phyloP scores from a whole-genome alignment of 2,888 invertebrate species.

The Ormyrus thymus region DNA sequence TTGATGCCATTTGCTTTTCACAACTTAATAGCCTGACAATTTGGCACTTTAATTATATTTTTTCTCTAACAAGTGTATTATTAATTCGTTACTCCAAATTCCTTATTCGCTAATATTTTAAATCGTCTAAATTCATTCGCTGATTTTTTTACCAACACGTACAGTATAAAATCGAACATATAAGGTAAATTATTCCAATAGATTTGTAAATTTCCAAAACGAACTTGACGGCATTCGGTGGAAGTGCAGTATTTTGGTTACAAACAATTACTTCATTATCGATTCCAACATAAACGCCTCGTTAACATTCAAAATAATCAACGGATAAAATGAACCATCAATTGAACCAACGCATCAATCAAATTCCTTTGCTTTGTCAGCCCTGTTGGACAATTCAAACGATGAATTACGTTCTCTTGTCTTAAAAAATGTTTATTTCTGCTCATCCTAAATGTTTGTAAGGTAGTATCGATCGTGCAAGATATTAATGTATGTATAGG shows the following conservation, averaged over 20 bases:
- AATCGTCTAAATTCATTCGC: slow-evolving; percentile 24
- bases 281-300: background rate
- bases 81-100: slow-evolving; percentile 25
- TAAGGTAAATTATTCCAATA: background rate
- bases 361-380: background rate
- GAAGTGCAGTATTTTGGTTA: background rate
- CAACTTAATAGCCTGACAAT: slow-evolving; percentile 45
- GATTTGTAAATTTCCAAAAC: too few relatives aligned
- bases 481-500: slow-evolving; percentile 5
- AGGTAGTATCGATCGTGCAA: slow-evolving; percentile 21
- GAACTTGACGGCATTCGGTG: too few relatives aligned
- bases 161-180: background rate
- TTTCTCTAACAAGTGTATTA: slow-evolving; percentile 12
- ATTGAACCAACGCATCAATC: background rate
- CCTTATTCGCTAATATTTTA: slow-evolving; percentile 22
- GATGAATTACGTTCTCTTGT: background rate
- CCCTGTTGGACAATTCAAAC: slow-evolving; percentile 14
- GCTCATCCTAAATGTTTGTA: slow-evolving; percentile 7
- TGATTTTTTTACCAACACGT: background rate
- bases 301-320: slow-evolving; percentile 3
- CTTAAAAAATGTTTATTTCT: slow-evolving; percentile 11
- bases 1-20: slow-evolving; percentile 45
- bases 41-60: slow-evolving; percentile 48
- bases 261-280: background rate
- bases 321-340: background rate